phyloP scores from a whole-genome alignment of 2,797 vertebrate species.

The Thalassophryne amazonica region DNA sequence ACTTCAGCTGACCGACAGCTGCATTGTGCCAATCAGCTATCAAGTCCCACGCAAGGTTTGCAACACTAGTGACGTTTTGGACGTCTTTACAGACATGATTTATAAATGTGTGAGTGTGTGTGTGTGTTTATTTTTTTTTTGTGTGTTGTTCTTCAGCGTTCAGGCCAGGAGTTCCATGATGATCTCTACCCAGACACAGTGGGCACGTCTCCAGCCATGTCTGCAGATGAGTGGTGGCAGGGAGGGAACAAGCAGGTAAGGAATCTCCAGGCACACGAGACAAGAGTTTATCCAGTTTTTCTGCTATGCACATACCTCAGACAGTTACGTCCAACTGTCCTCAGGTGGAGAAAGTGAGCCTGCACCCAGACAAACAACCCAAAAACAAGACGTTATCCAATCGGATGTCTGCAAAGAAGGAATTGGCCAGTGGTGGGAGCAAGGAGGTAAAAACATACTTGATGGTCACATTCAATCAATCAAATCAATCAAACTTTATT shows the following conservation, averaged over 20 bases:
- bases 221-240: conserved; percentile 86
- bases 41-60: conserved; percentile 91
- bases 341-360: conserved; percentile 85
- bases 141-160: conserved; percentile 42
- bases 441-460: conserved; percentile 62
- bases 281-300: not conserved
- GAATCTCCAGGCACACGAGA: too few relatives aligned
- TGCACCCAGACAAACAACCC: conserved; percentile 76
- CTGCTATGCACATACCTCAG: not conserved
- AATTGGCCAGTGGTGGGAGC: conserved; percentile 45
- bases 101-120: too few relatives aligned
- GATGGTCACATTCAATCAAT: not conserved
- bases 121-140: not conserved
- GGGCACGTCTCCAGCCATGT: conserved; percentile 74
- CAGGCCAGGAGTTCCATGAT: conserved; percentile 85
- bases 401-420: conserved; percentile 44
- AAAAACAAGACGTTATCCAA: conserved; percentile 47
- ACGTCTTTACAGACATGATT: not conserved
- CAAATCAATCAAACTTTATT: too few relatives aligned
- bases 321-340: not conserved
- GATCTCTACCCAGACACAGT: conserved; percentile 88
- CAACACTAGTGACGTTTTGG: not conserved
- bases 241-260: conserved; percentile 87
- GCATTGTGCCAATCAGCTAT: conserved; percentile 88
- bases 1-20: conserved; percentile 86